phyloP scores from a whole-genome alignment of 1,140 invertebrate species.

The Yoshiicerus persimilis region DNA sequence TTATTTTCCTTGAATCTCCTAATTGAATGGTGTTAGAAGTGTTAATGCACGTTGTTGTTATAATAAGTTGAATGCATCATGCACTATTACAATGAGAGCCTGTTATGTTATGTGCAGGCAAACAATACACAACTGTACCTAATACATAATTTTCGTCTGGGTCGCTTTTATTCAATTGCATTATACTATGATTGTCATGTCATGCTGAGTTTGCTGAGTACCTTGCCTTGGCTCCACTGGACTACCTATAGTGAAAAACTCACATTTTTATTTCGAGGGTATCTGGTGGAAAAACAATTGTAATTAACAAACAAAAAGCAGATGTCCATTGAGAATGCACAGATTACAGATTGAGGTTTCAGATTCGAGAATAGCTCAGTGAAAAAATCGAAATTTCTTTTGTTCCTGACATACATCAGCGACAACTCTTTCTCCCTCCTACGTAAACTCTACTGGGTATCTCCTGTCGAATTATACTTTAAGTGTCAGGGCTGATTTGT shows the following conservation, averaged over 20 bases:
- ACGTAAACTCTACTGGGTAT: background rate
- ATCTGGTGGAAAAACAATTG: background rate
- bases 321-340: background rate
- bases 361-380: background rate
- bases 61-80: background rate
- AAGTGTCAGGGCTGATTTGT: no score
- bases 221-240: background rate
- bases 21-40: background rate
- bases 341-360: background rate
- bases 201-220: background rate
- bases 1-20: background rate
- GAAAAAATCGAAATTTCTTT: background rate
- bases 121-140: background rate
- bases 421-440: background rate
- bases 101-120: background rate
- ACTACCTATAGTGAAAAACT: background rate
- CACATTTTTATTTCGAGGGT: background rate
- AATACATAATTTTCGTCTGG: no score
- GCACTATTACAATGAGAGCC: background rate
- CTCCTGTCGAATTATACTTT: background rate
- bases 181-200: background rate
- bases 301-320: background rate
- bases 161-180: background rate
- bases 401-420: background rate
- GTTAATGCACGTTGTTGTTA: background rate